phyloP scores from a whole-genome alignment of 2,113 vertebrate species.

The Montifringilla adamsi region DNA sequence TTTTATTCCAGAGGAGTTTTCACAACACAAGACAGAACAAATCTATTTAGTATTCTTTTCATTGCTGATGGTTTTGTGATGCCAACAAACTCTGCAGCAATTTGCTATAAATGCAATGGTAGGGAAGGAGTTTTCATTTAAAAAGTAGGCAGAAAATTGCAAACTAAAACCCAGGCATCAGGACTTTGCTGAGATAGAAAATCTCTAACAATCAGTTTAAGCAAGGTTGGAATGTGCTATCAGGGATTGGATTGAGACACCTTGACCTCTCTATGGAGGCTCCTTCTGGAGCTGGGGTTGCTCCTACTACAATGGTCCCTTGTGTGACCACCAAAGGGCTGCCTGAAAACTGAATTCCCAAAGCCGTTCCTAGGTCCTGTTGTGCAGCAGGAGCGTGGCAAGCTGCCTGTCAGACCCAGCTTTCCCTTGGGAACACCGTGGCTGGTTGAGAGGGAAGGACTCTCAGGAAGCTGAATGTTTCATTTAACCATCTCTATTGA shows the following conservation, averaged over 20 bases:
- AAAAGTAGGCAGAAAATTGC: neutral
- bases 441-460: neutral
- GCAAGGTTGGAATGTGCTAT: neutral
- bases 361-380: neutral
- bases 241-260: neutral
- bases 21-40: neutral
- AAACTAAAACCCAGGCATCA: neutral
- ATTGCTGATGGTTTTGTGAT: neutral
- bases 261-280: rapidly evolving
- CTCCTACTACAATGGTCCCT: neutral
- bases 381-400: neutral
- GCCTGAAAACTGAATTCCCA: neutral
- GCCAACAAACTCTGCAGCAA: neutral
- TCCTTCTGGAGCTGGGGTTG: neutral
- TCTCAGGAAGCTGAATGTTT: neutral
- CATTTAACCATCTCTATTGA: neutral
- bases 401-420: neutral
- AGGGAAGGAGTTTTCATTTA: neutral
- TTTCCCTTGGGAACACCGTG: neutral
- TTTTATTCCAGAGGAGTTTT: neutral
- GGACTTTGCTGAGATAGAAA: neutral
- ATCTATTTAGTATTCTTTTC: neutral
- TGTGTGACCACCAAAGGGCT: neutral
- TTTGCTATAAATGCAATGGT: neutral
- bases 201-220: neutral